These are phyloP conservation scores for Gallinago jamesoni DNA, from an alignment of 2,113 vertebrate genomes.

Conservation along the genomic window DNA sequence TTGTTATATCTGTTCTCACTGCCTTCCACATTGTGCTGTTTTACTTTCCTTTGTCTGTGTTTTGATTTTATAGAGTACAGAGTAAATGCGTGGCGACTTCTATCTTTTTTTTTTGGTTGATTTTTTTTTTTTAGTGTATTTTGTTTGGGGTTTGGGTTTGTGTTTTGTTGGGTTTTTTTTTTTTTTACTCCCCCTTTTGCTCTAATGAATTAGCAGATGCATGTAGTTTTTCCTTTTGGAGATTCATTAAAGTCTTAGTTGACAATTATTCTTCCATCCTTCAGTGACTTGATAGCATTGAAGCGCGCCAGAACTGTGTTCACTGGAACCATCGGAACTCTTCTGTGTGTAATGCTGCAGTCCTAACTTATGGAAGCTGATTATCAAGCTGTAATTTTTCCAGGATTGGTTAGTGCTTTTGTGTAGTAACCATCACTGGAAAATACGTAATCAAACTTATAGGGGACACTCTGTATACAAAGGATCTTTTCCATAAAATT, in stretches of 20 bases:
- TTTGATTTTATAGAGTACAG: neutral
- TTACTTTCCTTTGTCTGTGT: neutral
- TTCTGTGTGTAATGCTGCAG: neutral
- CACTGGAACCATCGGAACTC: neutral
- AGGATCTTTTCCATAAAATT: neutral
- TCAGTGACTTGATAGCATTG: conserved; percentile 1
- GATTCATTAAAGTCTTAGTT: neutral
- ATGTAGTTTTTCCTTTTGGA: neutral
- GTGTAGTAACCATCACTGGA: neutral
- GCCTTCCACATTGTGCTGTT: neutral
- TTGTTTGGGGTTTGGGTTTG: neutral
- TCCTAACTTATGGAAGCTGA: neutral
- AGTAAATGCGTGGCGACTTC: neutral
- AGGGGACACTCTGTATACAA: neutral
- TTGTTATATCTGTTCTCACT: neutral
- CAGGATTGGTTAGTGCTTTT: neutral
- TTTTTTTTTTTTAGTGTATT: neutral
- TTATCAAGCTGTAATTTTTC: neutral
- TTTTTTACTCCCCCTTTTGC: neutral
- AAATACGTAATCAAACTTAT: neutral
- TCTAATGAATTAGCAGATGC: neutral
- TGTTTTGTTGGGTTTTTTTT: neutral
- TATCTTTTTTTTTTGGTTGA: neutral
- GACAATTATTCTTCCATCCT: conserved; percentile 25
- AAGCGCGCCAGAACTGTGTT: neutral